phyloP scores from a whole-genome alignment of 2,888 invertebrate species.

The Nasonia oneida region DNA sequence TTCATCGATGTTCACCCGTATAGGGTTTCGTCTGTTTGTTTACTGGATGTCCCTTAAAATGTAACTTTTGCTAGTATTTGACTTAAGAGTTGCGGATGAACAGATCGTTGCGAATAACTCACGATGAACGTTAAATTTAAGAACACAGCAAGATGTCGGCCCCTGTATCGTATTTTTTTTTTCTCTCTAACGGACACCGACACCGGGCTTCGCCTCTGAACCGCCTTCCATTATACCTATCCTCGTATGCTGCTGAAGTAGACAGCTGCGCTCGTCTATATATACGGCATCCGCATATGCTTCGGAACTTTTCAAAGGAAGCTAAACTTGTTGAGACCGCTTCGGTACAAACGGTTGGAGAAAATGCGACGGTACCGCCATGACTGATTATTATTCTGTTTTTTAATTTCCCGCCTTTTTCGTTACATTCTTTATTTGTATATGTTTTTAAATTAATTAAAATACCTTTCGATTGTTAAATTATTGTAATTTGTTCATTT shows the following conservation, averaged over 20 bases:
- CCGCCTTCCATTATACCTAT: background rate
- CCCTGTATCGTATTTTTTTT: background rate
- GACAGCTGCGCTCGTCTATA: background rate
- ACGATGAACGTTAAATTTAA: background rate
- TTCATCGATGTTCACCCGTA: too few species aligned
- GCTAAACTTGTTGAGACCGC: background rate
- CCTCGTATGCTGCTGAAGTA: background rate
- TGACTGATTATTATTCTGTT: background rate
- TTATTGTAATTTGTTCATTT: background rate
- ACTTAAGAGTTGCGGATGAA: too few species aligned
- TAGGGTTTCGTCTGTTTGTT: background rate
- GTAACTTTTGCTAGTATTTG: too few species aligned
- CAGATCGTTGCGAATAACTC: background rate
- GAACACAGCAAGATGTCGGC: background rate
- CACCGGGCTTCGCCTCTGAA: background rate
- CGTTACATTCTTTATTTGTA: too few species aligned
- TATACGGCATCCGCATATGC: background rate
- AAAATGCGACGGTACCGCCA: background rate
- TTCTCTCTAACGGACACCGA: background rate
- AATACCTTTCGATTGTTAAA: background rate
- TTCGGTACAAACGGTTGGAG: background rate
- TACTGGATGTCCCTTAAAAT: too few species aligned
- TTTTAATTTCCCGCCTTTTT: background rate
- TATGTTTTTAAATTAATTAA: background rate
- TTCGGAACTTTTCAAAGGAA: background rate